These are phyloP conservation scores for Pelodytes ibericus DNA, from an alignment of 2,797 vertebrate genomes.

Conservation along the genomic window DNA sequence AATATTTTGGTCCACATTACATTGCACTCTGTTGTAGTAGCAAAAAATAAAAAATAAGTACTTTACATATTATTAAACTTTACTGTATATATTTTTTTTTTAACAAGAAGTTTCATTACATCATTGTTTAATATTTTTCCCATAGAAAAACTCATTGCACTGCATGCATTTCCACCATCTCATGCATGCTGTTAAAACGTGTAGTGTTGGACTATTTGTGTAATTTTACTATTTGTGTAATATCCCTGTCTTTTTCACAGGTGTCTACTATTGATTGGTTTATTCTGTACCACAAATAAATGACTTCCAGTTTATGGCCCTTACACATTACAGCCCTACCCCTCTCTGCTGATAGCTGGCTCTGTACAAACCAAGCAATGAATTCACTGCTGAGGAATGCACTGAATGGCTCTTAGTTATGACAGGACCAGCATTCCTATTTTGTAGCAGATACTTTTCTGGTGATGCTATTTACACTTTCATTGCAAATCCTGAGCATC, in stretches of 20 bases:
- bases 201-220: slow-evolving; percentile 15
- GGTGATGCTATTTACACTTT: too few relatives aligned
- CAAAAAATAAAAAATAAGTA: too few relatives aligned
- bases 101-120: not conserved
- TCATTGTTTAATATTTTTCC: not conserved
- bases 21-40: too few relatives aligned
- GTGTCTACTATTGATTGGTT: slow-evolving; percentile 9
- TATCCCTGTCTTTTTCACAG: slow-evolving; percentile 2
- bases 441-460: slow-evolving; percentile 35
- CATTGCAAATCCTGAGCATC: too few relatives aligned
- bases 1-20: too few relatives aligned
- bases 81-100: too few relatives aligned
- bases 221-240: not conserved
- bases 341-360: slow-evolving; percentile 16
- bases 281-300: slow-evolving; percentile 12
- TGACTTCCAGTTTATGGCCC: not conserved
- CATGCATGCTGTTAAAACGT: slow-evolving; percentile 26
- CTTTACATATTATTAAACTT: too few relatives aligned
- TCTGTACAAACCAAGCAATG: slow-evolving; percentile 14
- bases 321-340: not conserved
- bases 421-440: slow-evolving; percentile 32
- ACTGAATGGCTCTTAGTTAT: slow-evolving; percentile 12
- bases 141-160: not conserved
- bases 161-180: slow-evolving; percentile 25
- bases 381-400: slow-evolving; percentile 33